Conservation (phyloP, 2,888 invertebrate species). For the Mystacides longicornis region DNA sequence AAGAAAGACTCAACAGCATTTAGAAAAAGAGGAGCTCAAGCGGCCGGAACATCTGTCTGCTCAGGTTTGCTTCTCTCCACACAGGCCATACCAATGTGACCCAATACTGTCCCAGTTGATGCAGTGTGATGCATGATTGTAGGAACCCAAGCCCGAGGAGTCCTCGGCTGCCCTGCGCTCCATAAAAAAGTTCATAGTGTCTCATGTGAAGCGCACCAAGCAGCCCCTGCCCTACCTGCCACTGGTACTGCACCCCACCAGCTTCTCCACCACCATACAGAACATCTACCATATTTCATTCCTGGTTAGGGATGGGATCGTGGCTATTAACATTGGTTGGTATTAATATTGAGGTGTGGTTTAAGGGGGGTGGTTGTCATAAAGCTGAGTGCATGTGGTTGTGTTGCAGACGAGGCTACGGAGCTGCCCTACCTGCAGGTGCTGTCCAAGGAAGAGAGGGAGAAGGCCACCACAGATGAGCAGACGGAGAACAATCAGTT, state of each 20-base stretch:
- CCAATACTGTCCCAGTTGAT: no score
- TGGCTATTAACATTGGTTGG: constrained; percentile 44
- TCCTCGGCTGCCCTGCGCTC: neutral
- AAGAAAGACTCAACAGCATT: constrained; percentile 23
- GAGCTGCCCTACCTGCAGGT: constrained; percentile 39
- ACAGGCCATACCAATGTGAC: constrained; percentile 49
- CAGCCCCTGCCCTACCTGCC: neutral
- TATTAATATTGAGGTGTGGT: neutral
- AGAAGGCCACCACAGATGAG: constrained; percentile 26
- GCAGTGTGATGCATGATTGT: no score
- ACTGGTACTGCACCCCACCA: constrained; percentile 50
- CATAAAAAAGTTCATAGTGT: neutral
- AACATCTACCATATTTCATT: constrained; percentile 60
- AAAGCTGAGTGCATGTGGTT: neutral
- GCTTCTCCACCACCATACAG: constrained; percentile 54
- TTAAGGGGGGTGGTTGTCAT: neutral
- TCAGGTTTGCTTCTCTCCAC: no score
- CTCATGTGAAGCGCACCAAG: neutral
- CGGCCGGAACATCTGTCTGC: constrained; percentile 48
- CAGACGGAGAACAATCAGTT: constrained; percentile 45
- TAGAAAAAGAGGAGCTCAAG: constrained; percentile 35
- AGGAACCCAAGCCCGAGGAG: neutral
- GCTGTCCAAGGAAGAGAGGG: constrained; percentile 29
- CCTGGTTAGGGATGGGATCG: constrained; percentile 49
- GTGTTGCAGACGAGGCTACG: constrained; percentile 33